These are phyloP conservation scores for Drosophila mayri DNA, from an alignment of 1,140 invertebrate genomes.

Conservation along the genomic window DNA sequence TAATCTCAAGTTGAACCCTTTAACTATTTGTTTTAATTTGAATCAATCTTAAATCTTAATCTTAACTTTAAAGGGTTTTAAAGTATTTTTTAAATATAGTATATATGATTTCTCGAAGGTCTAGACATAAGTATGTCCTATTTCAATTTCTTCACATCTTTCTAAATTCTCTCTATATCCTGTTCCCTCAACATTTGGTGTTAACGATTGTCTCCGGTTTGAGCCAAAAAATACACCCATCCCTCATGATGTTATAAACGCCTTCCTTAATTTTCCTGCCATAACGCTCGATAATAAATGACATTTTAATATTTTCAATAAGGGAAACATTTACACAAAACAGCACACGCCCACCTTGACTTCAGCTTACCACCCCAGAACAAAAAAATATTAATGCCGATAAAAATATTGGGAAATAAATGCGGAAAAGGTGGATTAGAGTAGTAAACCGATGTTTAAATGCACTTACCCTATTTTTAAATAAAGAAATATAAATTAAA, in stretches of 20 bases:
- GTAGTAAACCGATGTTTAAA: neutral
- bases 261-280: constrained; percentile 4
- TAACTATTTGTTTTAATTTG: neutral
- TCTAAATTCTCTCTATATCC: neutral
- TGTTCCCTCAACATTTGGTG: constrained; percentile 52
- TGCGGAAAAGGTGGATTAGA: neutral
- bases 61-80: neutral
- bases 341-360: constrained; percentile 65
- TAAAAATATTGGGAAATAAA: constrained; percentile 50
- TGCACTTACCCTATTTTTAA: neutral
- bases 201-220: constrained; percentile 31
- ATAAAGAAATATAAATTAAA: too few species aligned
- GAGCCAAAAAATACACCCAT: neutral
- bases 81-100: too few species aligned
- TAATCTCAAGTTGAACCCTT: neutral
- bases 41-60: neutral
- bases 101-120: too few species aligned
- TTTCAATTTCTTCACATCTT: neutral
- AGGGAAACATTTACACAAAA: constrained; percentile 61
- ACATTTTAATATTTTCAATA: constrained; percentile 84
- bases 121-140: too few species aligned
- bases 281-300: constrained; percentile 63
- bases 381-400: constrained; percentile 64
- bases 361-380: constrained; percentile 30
- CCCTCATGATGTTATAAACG: neutral